These are phyloP conservation scores for Lophochroa leadbeateri DNA, from an alignment of 2,113 vertebrate species.

Conservation along the genomic window DNA sequence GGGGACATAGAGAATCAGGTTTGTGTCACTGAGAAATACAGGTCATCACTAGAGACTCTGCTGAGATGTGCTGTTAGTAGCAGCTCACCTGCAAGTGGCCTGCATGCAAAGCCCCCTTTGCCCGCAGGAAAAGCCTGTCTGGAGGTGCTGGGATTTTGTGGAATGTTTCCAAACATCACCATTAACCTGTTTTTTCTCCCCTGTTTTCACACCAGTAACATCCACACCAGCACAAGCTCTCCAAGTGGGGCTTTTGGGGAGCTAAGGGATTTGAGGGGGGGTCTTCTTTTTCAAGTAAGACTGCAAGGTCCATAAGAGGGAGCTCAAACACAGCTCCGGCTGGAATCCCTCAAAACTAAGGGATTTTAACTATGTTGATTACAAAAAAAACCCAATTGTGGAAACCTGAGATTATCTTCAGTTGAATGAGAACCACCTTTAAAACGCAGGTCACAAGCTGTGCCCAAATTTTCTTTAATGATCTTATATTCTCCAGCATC, in stretches of 20 bases:
- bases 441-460: neutral
- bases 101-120: neutral
- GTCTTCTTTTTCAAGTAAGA: neutral
- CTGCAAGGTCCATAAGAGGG: neutral
- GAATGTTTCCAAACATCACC: neutral
- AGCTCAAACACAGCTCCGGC: conserved; percentile 1
- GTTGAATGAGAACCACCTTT: neutral
- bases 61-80: no score
- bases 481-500: neutral
- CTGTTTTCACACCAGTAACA: neutral
- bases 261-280: fast-evolving
- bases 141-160: neutral
- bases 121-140: neutral
- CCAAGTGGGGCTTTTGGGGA: neutral
- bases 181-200: neutral
- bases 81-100: neutral
- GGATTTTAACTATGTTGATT: neutral
- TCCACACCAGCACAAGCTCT: neutral
- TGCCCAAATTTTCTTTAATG: neutral
- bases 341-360: neutral
- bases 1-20: neutral
- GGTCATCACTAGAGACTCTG: neutral
- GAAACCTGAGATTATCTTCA: neutral
- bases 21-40: neutral
- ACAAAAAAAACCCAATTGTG: neutral